Base-by-base conservation (phyloP, 2,113 vertebrate genomes). In the Stigmatopora argus region DNA sequence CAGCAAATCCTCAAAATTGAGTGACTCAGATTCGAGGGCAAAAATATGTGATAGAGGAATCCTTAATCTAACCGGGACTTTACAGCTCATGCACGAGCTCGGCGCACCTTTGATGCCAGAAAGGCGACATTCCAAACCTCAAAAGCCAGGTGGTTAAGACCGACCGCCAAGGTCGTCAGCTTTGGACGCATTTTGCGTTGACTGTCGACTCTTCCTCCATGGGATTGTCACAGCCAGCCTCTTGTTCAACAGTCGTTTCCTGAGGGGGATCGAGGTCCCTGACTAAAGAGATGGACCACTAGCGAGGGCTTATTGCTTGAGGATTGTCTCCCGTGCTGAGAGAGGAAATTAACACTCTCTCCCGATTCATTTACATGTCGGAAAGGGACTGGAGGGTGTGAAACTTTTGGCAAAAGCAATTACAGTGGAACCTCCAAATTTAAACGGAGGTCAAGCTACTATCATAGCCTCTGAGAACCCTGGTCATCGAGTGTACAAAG, bases 241-340 rank as follows among this genome's bases (percentile, higher is more conserved):
- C 72, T 71, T 2, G 3, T 64, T 70, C 72, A 71, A 38, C 3
- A 34, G 38, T 59, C 65, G 69, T 69, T 79, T 44, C n/a, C 64
- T 71, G 70, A 62, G 72, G 75, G 21, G 44, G 35, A 73, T 71
- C 13, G n/a, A 71, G 55, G 71, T 67, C 77, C 77, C 72, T 66
- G 65, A 72, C 65, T 68, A 76, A 83, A 66, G 63, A 78, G 78
- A 81, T 65, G 70, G 64, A 65, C 71, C 72, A 74, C 76, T 69
- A 70, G 67, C 53, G 68, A 77, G 48, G 46, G 51, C 72, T 78
- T 71, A 72, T 78, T 81, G 75, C 79, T 77, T 70, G 66, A 80
- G 78, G 74, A 74, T 61, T 57, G 70, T 38, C 68, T 34, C 63
- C 65, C 72, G 46, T 23, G 66, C 73, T 73, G 79, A n/a, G 66